These are phyloP conservation scores for Wiebesia pumilae DNA, from an alignment of 1,140 invertebrate genomes.

Conservation along the genomic window DNA sequence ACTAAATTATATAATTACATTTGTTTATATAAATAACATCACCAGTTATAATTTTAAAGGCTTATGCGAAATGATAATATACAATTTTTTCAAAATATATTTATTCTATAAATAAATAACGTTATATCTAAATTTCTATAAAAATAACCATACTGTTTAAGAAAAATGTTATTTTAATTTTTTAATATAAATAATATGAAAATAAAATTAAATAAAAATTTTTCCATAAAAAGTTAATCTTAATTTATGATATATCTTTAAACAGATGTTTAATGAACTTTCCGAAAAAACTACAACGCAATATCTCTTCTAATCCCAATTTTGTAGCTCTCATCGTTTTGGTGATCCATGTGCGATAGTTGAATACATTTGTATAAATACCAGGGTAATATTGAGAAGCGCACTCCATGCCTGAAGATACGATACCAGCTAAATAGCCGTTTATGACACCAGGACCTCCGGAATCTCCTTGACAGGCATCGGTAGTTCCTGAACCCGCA, in stretches of 20 bases:
- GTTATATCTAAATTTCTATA: too few relatives aligned
- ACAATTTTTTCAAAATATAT: too few relatives aligned
- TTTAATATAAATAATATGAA: background rate
- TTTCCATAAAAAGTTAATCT: background rate
- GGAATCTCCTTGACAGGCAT: constrained; percentile 61
- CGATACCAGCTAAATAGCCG: constrained; percentile 73
- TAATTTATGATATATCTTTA: background rate
- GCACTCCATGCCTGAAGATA: constrained; percentile 78
- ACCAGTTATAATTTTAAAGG: too few relatives aligned
- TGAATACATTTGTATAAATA: constrained; percentile 50
- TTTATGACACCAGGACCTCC: constrained; percentile 59
- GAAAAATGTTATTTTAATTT: background rate
- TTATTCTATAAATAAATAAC: too few relatives aligned
- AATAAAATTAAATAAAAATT: background rate
- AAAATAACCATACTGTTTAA: too few relatives aligned
- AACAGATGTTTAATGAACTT: background rate
- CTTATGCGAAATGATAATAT: too few relatives aligned
- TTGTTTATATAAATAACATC: too few relatives aligned
- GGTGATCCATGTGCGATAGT: constrained; percentile 45
- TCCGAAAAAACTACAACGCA: constrained; percentile 4
- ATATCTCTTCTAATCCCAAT: background rate
- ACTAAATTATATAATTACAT: too few relatives aligned
- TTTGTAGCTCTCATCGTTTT: constrained; percentile 7
- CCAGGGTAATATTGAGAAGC: constrained; percentile 76
- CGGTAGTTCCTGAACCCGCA: constrained; percentile 43